A percentile compares a stretch with the other conserved stretches of the same genome.
Evolutionary conservation across 2,797 vertebrate genomes (phyloP).

Genomic region (Echeneis naucrates): DNA sequence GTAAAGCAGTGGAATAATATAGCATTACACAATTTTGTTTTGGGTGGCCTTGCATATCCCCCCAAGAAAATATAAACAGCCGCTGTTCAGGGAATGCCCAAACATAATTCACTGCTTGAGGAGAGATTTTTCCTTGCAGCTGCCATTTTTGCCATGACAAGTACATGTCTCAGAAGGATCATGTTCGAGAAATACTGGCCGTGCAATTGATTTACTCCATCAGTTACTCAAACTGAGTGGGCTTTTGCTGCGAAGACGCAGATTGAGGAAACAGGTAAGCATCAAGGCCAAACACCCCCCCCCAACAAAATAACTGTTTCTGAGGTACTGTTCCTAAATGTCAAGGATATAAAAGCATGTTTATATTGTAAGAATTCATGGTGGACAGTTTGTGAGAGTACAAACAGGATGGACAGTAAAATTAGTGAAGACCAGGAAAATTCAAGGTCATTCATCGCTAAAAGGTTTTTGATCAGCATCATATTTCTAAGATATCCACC

Average conservation of each 20-base stretch:
- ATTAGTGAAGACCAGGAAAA: constrained; percentile 46
- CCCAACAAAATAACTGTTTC: too few species aligned
- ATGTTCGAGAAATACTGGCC: constrained; percentile 62
- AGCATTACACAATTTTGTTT: constrained; percentile 83
- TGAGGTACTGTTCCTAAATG: constrained; percentile 58
- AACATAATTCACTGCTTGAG: constrained; percentile 77
- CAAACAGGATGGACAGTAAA: constrained; percentile 43
- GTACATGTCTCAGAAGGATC: constrained; percentile 75
- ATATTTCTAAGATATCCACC: constrained; percentile 40
- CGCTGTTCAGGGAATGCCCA: constrained; percentile 73
- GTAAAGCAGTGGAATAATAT: constrained; percentile 82
- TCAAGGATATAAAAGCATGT: constrained; percentile 66
- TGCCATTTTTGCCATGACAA: constrained; percentile 76
- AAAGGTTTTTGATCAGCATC: constrained; percentile 35
- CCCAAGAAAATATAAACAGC: constrained; percentile 77
- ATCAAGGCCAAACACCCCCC: constrained; percentile 73
- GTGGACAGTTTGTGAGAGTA: constrained; percentile 50
- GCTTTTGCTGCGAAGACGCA: constrained; percentile 64
- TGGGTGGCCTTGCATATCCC: constrained; percentile 82
- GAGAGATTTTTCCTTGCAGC: constrained; percentile 70
- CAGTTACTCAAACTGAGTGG: constrained; percentile 63
- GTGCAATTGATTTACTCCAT: constrained; percentile 74
- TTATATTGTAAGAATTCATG: constrained; percentile 29
- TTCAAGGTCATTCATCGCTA: constrained; percentile 30
- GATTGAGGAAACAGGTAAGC: constrained; percentile 80